These are phyloP conservation scores for Trachymyrmex cornetzi DNA, from an alignment of 1,140 invertebrate genomes.

Conservation along the genomic window DNA sequence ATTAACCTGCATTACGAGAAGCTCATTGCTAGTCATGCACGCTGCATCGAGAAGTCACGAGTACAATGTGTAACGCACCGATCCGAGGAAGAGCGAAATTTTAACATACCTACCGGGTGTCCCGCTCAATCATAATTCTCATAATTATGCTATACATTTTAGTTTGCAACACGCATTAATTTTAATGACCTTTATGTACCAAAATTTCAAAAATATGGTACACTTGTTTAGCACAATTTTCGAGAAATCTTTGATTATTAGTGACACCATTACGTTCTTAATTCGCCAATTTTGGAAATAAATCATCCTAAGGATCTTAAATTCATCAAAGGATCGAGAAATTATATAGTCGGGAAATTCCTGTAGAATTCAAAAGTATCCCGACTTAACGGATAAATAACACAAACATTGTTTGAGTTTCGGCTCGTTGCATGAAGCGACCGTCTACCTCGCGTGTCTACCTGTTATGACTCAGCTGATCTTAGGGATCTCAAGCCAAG, in stretches of 20 bases:
- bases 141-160: not conserved
- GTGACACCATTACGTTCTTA: not conserved
- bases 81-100: conserved; percentile 58
- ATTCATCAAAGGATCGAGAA: conserved; percentile 27
- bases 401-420: conserved; percentile 18
- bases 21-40: conserved; percentile 75
- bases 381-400: not conserved
- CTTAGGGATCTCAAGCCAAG: conserved; percentile 37
- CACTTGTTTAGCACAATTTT: not conserved
- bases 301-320: conserved; percentile 2
- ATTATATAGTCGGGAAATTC: conserved; percentile 42
- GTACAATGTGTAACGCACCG: conserved; percentile 62
- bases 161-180: not conserved
- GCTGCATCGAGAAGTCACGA: conserved; percentile 77
- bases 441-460: conserved; percentile 64
- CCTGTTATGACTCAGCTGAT: conserved; percentile 77
- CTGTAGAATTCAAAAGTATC: not conserved
- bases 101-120: conserved; percentile 41
- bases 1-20: conserved; percentile 80
- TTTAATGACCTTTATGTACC: not conserved
- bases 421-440: conserved; percentile 26
- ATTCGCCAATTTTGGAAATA: conserved; percentile 17
- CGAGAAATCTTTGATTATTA: not conserved
- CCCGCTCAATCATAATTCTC: not conserved
- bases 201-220: not conserved